Evolutionary conservation across 2,113 vertebrate species (phyloP), one percentile per base, ranked within the genome.

Genomic region (Rhabdomys dilectus): DNA sequence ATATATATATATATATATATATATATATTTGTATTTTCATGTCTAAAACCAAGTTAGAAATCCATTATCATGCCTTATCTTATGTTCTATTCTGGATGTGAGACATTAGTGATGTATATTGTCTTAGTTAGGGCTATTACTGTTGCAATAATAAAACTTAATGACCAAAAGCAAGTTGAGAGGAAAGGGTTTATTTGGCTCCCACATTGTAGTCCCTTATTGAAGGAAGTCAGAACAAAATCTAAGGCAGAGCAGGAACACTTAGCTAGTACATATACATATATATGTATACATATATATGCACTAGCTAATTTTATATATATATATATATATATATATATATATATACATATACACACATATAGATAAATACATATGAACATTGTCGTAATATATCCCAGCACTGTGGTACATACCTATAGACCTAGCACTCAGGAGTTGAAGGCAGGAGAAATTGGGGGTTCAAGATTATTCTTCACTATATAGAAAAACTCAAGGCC

Each of bases 21-120:
- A 64, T 8, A 66, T 1, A 82, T 2, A 36, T 3, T 66, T 58
- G n/a, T 39, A 8, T 87, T 91, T 97, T 89, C 29, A n/a, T 31
- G 73, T 68, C 42, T 94, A 66, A 94, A 85, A 66, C 19, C 48
- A 77, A 89, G 34, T 66, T 75, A 13, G 42, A 91, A 62, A 42
- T 77, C 58, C 87, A 93, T 93, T 88, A 68, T 76, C 11, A 24
- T 36, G 9, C 45, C 75, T 89, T 72, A 36, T 93, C 75, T 81
- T 80, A 56, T 78, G 6, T 84, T 81, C 64, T 60, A 13, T 72
- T 88, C 56, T 70, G 0, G 45, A 64, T 15, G 42, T 53, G 89
- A 75, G 1, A 16, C 53, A 60, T 45, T 91, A 66, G 56, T 92
- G 89, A 86, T 53, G 0, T 9, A 62, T 29, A 39, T 39, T 84